Evolutionary conservation across 2,113 vertebrate species (phyloP).

Genomic region (Sclerurus mexicanus): DNA sequence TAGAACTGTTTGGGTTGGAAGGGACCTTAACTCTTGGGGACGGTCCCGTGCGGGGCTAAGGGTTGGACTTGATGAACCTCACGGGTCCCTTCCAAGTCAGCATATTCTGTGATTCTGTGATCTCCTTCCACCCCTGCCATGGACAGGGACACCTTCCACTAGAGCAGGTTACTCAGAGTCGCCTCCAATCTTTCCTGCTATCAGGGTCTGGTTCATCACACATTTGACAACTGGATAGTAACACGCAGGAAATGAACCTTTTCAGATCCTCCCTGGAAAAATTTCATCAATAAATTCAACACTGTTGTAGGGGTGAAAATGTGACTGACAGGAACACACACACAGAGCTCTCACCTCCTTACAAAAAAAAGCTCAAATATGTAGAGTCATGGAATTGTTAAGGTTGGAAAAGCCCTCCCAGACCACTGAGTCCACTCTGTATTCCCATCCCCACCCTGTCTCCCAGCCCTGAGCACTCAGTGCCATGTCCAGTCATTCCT

Average conservation of each 20-base stretch:
- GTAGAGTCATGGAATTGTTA: background rate
- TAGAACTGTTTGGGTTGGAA: background rate
- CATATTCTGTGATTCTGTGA: background rate
- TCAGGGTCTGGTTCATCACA: background rate
- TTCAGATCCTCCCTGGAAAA: background rate
- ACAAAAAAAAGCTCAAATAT: background rate
- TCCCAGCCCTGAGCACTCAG: background rate
- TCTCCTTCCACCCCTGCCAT: background rate
- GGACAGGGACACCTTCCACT: background rate
- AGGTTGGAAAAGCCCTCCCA: background rate
- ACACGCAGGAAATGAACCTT: background rate
- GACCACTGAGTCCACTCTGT: fast-evolving
- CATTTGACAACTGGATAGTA: background rate
- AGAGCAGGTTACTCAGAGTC: background rate
- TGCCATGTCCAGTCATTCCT: background rate
- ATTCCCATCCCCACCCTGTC: fast-evolving
- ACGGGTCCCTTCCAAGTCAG: background rate
- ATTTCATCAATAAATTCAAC: background rate
- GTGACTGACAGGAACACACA: background rate
- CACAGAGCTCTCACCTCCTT: background rate
- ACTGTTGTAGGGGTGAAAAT: background rate
- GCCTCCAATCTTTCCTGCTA: background rate
- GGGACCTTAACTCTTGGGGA: background rate
- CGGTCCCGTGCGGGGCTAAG: background rate
- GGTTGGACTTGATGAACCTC: background rate